phyloP scores from a whole-genome alignment of 2,888 invertebrate species.

The Leucophora obtusa region DNA sequence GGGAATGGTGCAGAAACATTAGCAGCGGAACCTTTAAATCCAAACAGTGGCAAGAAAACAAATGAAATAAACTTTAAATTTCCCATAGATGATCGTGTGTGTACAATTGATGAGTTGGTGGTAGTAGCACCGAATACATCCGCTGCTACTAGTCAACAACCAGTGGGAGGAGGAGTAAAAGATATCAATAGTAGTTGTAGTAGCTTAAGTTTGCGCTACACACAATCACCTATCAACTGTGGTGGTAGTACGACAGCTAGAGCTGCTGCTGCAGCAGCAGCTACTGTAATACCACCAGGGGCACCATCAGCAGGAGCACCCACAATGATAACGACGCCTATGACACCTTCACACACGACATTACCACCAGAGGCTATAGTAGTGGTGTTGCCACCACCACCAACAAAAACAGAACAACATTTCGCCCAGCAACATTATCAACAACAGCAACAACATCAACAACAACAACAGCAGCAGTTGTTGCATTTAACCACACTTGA shows the following conservation, averaged over 20 bases:
- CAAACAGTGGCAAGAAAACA: conserved; percentile 67
- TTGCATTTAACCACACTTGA: conserved; percentile 69
- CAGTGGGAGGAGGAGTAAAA: conserved; percentile 36
- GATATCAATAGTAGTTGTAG: conserved; percentile 26
- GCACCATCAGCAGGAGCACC: conserved; percentile 69
- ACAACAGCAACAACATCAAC: conserved; percentile 60
- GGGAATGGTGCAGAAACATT: conserved; percentile 66
- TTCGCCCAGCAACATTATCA: conserved; percentile 56
- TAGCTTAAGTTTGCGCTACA: conserved; percentile 39
- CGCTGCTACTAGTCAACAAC: conserved; percentile 67
- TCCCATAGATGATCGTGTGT: conserved; percentile 79
- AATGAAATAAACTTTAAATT: conserved; percentile 82
- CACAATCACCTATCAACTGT: conserved; percentile 50
- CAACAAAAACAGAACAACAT: conserved; percentile 63
- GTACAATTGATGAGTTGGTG: conserved; percentile 78
- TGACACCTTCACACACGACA: conserved; percentile 50
- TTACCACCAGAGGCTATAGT: conserved; percentile 73
- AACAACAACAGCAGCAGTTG: conserved; percentile 66
- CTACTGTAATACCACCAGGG: conserved; percentile 73
- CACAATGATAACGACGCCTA: conserved; percentile 46
- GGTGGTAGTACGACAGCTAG: conserved; percentile 67
- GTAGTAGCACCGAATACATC: conserved; percentile 75
- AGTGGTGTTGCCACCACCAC: conserved; percentile 71
- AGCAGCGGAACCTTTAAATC: conserved; percentile 61
- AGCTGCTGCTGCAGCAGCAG: conserved; percentile 72